Percentiles rank a stretch among this genome's conserved stretches.
phyloP scores from a whole-genome alignment of 2,888 invertebrate species.

The Pardosa pseudoannulata region DNA sequence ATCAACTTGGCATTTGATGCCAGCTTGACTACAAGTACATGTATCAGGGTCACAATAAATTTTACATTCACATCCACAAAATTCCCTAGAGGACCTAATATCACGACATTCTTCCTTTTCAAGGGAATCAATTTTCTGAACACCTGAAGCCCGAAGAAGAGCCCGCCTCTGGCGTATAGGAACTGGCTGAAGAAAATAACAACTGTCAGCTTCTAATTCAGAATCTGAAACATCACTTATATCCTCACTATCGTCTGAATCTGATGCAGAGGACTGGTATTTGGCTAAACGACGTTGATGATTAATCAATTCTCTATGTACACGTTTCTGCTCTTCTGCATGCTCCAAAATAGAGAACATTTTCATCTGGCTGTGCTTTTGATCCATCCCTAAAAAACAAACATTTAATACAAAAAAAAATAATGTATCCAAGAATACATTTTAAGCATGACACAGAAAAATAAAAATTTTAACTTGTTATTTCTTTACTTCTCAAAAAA shows the following conservation, averaged over 20 bases:
- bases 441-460: too few relatives aligned
- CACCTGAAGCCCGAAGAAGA: slow-evolving; percentile 92
- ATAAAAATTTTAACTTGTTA: too few relatives aligned
- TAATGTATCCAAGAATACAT: too few relatives aligned
- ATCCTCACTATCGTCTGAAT: slow-evolving; percentile 74
- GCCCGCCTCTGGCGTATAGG: slow-evolving; percentile 93
- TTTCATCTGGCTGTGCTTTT: slow-evolving; percentile 83
- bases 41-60: slow-evolving; percentile 96
- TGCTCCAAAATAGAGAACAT: slow-evolving; percentile 92
- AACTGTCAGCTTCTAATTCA: slow-evolving; percentile 91
- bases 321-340: slow-evolving; percentile 87
- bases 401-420: slow-evolving; percentile 8
- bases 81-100: slow-evolving; percentile 85
- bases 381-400: slow-evolving; percentile 85
- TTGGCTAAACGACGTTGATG: slow-evolving; percentile 73
- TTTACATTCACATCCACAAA: slow-evolving; percentile 94
- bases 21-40: slow-evolving; percentile 94
- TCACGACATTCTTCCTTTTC: slow-evolving; percentile 97
- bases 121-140: slow-evolving; percentile 92
- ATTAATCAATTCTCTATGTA: slow-evolving; percentile 85
- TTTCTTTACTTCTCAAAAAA: too few relatives aligned
- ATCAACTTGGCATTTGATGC: slow-evolving; percentile 98
- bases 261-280: slow-evolving; percentile 69
- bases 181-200: slow-evolving; percentile 93
- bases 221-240: slow-evolving; percentile 81